These are phyloP conservation scores for Tiaroga cobitis DNA, from an alignment of 2,797 vertebrate species.

Conservation along the genomic window DNA sequence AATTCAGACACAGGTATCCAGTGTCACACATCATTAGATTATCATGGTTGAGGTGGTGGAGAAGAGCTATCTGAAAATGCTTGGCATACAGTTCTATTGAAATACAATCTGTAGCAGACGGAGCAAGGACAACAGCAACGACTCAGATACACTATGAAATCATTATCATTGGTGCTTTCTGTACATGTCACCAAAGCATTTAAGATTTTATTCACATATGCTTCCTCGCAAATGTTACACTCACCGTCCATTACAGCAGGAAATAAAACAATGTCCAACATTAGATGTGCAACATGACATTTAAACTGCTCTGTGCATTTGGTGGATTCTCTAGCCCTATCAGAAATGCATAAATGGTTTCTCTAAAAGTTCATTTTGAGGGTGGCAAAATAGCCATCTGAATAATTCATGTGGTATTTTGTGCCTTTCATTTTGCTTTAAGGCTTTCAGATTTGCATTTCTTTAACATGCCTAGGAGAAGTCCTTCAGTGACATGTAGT, in stretches of 20 bases:
- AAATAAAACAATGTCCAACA: conserved; percentile 52
- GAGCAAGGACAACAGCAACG: conserved; percentile 48
- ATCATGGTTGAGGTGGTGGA: conserved; percentile 47
- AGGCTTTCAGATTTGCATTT: conserved; percentile 66
- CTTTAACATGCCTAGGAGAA: conserved; percentile 62
- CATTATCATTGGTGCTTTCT: conserved; percentile 8
- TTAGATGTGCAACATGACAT: conserved; percentile 45
- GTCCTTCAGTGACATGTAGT: conserved; percentile 64
- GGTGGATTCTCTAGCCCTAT: conserved; percentile 58
- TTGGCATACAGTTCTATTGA: conserved; percentile 45
- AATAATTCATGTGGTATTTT: conserved; percentile 67
- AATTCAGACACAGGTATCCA: conserved; percentile 45
- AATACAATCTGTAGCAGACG: conserved; percentile 55
- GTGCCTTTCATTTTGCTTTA: conserved; percentile 67
- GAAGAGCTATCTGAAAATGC: conserved; percentile 46
- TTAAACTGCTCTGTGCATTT: conserved; percentile 53
- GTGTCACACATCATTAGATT: conserved; percentile 53
- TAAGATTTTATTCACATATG: conserved; percentile 31
- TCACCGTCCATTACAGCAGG: conserved; percentile 15
- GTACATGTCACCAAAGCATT: background rate
- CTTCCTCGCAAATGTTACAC: conserved; percentile 28
- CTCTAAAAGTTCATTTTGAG: conserved; percentile 68
- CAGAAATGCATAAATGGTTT: conserved; percentile 67
- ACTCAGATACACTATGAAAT: conserved; percentile 32
- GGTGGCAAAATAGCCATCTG: conserved; percentile 66